These are phyloP conservation scores for Drosophila picticornis DNA, from an alignment of 2,888 invertebrate genomes.

Conservation along the genomic window DNA sequence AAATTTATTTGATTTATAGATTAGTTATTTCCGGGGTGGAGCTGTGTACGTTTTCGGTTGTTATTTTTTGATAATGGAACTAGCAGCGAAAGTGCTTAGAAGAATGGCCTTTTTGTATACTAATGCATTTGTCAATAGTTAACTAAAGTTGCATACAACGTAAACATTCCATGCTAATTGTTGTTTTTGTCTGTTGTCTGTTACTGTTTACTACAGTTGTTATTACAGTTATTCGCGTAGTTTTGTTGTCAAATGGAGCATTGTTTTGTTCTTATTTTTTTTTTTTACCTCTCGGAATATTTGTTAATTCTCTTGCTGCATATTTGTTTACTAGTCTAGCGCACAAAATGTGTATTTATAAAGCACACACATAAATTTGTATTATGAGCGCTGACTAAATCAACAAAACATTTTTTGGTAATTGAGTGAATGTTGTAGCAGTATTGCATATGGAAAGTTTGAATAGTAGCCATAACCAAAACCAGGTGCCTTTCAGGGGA, in stretches of 20 bases:
- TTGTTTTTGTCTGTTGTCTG: constrained; percentile 44
- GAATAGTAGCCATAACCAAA: background rate
- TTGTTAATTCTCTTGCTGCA: constrained; percentile 50
- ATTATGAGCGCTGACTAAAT: constrained; percentile 69
- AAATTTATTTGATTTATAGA: background rate
- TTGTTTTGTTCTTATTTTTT: constrained; percentile 17
- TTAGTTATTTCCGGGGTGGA: background rate
- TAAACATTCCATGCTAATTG: constrained; percentile 64
- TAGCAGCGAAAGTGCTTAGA: background rate
- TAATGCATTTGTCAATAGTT: constrained; percentile 73
- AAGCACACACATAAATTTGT: constrained; percentile 65
- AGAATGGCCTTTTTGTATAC: constrained; percentile 30
- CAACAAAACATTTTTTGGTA: constrained; percentile 59
- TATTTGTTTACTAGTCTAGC: constrained; percentile 62
- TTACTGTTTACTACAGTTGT: constrained; percentile 39
- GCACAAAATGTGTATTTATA: constrained; percentile 70
- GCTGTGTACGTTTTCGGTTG: too few relatives aligned
- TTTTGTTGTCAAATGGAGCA: constrained; percentile 66
- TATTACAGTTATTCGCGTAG: constrained; percentile 55
- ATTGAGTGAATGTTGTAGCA: constrained; percentile 33
- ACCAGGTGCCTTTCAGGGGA: constrained; percentile 1
- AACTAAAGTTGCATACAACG: constrained; percentile 64
- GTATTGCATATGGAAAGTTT: constrained; percentile 6
- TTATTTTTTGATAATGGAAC: background rate
- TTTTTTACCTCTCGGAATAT: constrained; percentile 21